Evolutionary conservation across 2,113 vertebrate genomes (phyloP).

Genomic region (Pygoscelis antarcticus): DNA sequence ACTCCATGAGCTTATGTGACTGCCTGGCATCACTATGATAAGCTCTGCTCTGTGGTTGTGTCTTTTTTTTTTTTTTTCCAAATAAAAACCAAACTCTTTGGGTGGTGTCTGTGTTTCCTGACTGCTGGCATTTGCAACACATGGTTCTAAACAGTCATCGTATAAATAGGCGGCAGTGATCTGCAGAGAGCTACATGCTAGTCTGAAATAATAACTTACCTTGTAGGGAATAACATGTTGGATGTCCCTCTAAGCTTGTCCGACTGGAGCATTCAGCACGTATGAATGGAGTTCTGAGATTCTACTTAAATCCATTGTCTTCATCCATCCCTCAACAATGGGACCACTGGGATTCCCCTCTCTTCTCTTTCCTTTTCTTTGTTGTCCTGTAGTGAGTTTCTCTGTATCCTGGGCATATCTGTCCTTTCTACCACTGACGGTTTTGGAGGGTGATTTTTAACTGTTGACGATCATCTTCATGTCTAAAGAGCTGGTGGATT

Average conservation of each 20-base stretch:
- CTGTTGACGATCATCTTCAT: not conserved
- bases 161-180: not conserved
- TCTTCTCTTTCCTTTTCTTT: not conserved
- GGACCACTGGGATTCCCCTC: not conserved
- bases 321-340: not conserved
- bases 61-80: not conserved
- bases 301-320: not conserved
- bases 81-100: not conserved
- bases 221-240: not conserved
- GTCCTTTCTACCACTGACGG: not conserved
- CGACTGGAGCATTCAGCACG: rapidly evolving
- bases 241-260: not conserved
- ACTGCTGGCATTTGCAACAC: not conserved
- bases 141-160: not conserved
- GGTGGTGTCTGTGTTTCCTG: not conserved
- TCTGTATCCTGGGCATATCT: not conserved
- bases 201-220: not conserved
- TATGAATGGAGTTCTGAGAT: not conserved
- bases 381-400: not conserved
- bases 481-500: not conserved
- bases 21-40: not conserved
- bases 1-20: not conserved
- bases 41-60: not conserved
- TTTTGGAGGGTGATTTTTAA: not conserved
- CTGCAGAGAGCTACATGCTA: not conserved